Base-by-base conservation (phyloP, 2,113 vertebrate species). In the Osmerus eperlanus region DNA sequence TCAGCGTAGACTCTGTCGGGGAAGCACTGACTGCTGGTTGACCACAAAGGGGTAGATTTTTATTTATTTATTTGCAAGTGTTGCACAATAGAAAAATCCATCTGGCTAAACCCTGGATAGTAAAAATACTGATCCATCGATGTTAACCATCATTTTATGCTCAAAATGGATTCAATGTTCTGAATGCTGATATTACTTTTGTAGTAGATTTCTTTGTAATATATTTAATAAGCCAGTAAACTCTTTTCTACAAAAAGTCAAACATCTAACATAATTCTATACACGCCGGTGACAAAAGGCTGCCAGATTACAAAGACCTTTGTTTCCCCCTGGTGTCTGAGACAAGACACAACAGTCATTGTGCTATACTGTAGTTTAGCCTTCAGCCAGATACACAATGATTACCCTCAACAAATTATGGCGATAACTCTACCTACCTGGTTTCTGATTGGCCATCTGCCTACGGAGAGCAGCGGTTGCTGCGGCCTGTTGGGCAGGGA, bases 401-500 rank as follows among this genome's bases (percentile, higher is more conserved):
- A 5, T 56, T 56, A 16, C 54, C 54, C 21, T 9, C 21, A 23
- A 21, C 6, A 21, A 60, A 19, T 11, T 1, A n/a, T 19, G 3
- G n/a, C 18, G 56, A 18, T 29, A 41, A 18, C 28, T 12, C 0
- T 65, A 69, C 61, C 79, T 89, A 99, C 97, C 95, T 86, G 94
- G 81, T 16, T 88, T 89, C 86, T 96, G 96, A 81, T 78, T 97
- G 82, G 93, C 94, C 93, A 95, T 94, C 79, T 97, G 96, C 47
- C 96, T 94, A 67, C 93, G 90, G 41, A 98, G 81, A 2, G 97
- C 96, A 3, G 97, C 97, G 0, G 88, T 93, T 0, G 91, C 95
- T 12, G 97, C 97, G 0, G 96, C 96, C 66, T 97, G 95, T 0
- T 96, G 90, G 18, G 97, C 95, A 0, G 96, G 87, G 41, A 95